Evolutionary conservation across 2,888 invertebrate species (phyloP).

Genomic region (Metopia argyrocephala): DNA sequence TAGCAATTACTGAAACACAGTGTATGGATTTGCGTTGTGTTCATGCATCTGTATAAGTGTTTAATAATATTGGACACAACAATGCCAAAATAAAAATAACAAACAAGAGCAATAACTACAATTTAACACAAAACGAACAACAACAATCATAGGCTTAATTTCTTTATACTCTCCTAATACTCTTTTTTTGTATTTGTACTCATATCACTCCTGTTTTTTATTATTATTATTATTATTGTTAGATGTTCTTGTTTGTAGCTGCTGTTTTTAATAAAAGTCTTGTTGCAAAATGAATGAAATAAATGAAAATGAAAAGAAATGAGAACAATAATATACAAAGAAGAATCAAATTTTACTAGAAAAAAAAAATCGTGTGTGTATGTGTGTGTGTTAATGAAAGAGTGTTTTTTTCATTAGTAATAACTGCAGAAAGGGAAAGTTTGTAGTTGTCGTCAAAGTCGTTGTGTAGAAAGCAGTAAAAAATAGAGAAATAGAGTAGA

Average conservation of each 20-base stretch:
- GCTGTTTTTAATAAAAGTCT: constrained; percentile 47
- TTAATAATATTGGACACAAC: not conserved
- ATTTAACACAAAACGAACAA: not conserved
- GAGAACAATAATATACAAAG: constrained; percentile 45
- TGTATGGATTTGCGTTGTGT: not conserved
- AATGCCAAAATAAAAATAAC: not conserved
- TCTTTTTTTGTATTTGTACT: not conserved
- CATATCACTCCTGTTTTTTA: not conserved
- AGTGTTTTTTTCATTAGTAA: not conserved
- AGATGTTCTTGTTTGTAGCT: constrained; percentile 16
- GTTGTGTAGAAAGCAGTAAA: not conserved
- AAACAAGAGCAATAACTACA: constrained; percentile 29
- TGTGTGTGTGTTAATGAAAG: not conserved
- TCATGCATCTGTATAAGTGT: not conserved
- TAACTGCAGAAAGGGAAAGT: not conserved
- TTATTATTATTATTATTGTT: not conserved
- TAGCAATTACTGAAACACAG: not conserved
- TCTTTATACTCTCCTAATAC: not conserved
- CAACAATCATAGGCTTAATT: constrained; percentile 9
- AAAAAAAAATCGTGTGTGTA: not conserved
- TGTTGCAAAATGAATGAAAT: constrained; percentile 40
- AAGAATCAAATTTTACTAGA: constrained; percentile 43
- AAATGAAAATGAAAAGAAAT: constrained; percentile 46
- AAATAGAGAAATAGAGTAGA: not conserved
- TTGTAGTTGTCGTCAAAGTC: constrained; percentile 4